phyloP scores from a whole-genome alignment of 2,113 vertebrate genomes.

The Regulus satrapa region DNA sequence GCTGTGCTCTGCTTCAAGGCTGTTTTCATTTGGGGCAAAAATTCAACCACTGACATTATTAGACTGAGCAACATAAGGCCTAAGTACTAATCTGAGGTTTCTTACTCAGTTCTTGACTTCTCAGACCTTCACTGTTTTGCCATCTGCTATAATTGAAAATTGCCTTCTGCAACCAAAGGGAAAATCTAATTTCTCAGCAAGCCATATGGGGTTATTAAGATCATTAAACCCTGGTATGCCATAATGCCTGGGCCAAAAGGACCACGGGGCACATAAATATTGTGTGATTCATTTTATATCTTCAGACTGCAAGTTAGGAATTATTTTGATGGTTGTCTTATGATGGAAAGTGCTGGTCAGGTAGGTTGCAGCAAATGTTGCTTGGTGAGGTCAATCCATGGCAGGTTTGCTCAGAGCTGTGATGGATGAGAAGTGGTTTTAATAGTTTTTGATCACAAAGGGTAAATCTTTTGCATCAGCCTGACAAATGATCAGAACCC shows the following conservation, averaged over 20 bases:
- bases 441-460: constrained; percentile 3
- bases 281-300: constrained; percentile 41
- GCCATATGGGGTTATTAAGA: constrained; percentile 67
- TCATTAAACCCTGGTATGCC: constrained; percentile 57
- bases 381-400: neutral
- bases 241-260: constrained; percentile 38
- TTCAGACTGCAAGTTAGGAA: constrained; percentile 13
- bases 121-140: constrained; percentile 65
- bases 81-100: constrained; percentile 48
- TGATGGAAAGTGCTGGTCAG: constrained; percentile 41
- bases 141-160: constrained; percentile 66
- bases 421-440: neutral
- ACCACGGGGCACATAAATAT: constrained; percentile 36
- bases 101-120: constrained; percentile 52
- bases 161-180: constrained; percentile 56
- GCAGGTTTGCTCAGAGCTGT: neutral
- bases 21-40: neutral
- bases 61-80: constrained; percentile 24
- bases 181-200: constrained; percentile 65
- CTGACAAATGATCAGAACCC: neutral
- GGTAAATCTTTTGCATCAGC: neutral
- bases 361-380: neutral
- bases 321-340: constrained; percentile 31
- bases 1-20: neutral
- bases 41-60: neutral